Evolutionary conservation across 2,113 vertebrate genomes (phyloP).

Genomic region (Ophthalmolycus amberensis): DNA sequence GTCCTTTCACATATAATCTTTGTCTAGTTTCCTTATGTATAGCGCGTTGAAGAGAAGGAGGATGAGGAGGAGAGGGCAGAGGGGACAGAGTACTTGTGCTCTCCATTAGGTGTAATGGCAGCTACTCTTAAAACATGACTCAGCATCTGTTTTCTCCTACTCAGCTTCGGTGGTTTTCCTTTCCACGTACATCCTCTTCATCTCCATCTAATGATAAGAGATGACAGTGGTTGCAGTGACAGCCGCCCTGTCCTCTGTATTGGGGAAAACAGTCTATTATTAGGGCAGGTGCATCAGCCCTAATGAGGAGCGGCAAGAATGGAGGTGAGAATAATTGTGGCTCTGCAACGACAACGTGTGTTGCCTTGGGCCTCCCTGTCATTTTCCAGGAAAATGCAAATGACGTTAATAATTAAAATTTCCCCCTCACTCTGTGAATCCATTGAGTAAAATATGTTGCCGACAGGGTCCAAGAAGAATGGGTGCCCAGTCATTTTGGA

Average conservation of each 20-base stretch:
- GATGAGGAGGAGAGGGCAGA: not conserved
- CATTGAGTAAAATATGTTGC: constrained; percentile 56
- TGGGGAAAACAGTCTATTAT: constrained; percentile 58
- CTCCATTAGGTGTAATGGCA: constrained; percentile 20
- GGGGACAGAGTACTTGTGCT: not conserved
- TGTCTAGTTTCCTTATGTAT: constrained; percentile 25
- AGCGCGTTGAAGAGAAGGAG: constrained; percentile 19
- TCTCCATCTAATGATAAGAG: constrained; percentile 13
- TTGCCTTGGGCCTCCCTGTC: constrained; percentile 59
- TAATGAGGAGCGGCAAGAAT: constrained; percentile 66
- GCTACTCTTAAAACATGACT: constrained; percentile 35
- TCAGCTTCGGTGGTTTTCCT: constrained; percentile 7
- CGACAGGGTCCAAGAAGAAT: constrained; percentile 36
- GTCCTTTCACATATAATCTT: constrained; percentile 46
- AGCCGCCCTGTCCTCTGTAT: constrained; percentile 34
- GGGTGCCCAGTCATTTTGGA: constrained; percentile 39
- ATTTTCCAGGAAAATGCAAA: constrained; percentile 72
- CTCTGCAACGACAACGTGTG: constrained; percentile 43
- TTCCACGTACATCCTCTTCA: constrained; percentile 18
- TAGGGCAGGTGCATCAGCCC: constrained; percentile 46
- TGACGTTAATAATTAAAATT: constrained; percentile 72
- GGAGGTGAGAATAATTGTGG: constrained; percentile 50
- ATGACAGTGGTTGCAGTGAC: constrained; percentile 17
- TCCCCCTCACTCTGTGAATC: constrained; percentile 39
- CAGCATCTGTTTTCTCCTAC: constrained; percentile 3